Evolutionary conservation across 2,888 invertebrate species (phyloP).

Genomic region (Mythimna impura): DNA sequence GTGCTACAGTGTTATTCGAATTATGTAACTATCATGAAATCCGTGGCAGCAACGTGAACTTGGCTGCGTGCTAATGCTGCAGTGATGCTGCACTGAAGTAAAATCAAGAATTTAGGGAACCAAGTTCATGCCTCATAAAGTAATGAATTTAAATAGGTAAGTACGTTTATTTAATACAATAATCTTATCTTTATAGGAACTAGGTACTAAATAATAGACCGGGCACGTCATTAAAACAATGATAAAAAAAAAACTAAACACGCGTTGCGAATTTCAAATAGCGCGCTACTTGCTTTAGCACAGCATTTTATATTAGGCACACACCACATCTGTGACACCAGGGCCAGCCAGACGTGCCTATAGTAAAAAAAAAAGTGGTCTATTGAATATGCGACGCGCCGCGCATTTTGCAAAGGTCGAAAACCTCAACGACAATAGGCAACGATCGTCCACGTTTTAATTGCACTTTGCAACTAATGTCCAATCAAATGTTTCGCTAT

Average conservation of each 20-base stretch:
- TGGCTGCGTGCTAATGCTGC: constrained; percentile 45
- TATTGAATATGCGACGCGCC: constrained; percentile 78
- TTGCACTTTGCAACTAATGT: constrained; percentile 67
- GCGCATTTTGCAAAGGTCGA: constrained; percentile 79
- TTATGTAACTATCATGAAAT: constrained; percentile 52
- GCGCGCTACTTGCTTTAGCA: constrained; percentile 43
- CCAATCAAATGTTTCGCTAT: constrained; percentile 19
- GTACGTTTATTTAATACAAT: neutral
- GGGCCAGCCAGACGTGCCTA: constrained; percentile 67
- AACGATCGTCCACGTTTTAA: constrained; percentile 77
- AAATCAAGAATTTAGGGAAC: constrained; percentile 20
- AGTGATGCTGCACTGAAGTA: constrained; percentile 54
- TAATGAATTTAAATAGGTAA: constrained; percentile 7
- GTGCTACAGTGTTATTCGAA: constrained; percentile 44
- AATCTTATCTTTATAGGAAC: neutral
- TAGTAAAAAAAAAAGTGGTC: constrained; percentile 73
- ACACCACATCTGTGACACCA: constrained; percentile 66
- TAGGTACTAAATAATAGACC: neutral
- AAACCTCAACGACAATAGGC: constrained; percentile 81
- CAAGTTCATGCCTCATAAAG: neutral
- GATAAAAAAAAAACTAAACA: neutral
- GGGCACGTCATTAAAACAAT: neutral
- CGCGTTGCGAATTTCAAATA: constrained; percentile 53
- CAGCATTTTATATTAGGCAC: constrained; percentile 54
- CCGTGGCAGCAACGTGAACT: constrained; percentile 56